Percentiles rank a stretch among this genome's conserved stretches.
Conservation (phyloP, 2,888 invertebrate species). For the Gerris lacustris region DNA sequence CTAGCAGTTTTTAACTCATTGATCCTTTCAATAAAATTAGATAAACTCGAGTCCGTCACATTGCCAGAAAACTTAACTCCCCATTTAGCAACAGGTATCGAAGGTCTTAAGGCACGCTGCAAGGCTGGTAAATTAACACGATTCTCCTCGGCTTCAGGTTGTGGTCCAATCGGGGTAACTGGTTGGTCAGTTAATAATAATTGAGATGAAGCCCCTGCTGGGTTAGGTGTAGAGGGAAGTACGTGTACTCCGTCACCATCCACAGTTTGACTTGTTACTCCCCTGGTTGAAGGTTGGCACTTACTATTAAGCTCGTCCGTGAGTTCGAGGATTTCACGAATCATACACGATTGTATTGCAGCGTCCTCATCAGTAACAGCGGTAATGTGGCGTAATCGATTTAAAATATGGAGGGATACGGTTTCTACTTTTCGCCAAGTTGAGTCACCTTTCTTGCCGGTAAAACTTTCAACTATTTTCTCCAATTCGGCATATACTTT, state of each 20-base stretch:
- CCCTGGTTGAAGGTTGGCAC: too few species aligned
- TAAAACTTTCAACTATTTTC: not conserved
- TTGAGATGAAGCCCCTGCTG: not conserved
- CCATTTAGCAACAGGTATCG: conserved; percentile 21
- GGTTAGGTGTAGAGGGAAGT: not conserved
- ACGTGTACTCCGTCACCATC: not conserved
- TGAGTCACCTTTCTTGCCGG: not conserved
- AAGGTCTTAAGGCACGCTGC: not conserved
- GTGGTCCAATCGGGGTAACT: too few species aligned
- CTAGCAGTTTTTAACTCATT: conserved; percentile 27
- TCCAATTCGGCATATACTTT: not conserved
- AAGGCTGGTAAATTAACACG: not conserved
- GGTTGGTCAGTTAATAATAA: too few species aligned
- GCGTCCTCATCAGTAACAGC: not conserved
- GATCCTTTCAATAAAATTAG: conserved; percentile 26
- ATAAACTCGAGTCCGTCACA: too few species aligned
- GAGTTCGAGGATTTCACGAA: not conserved
- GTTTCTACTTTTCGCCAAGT: not conserved
- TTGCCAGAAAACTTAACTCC: conserved; percentile 24
- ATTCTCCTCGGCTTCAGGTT: too few species aligned
- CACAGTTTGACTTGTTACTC: too few species aligned
- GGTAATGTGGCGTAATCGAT: not conserved
- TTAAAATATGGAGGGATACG: not conserved
- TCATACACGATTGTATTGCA: not conserved
- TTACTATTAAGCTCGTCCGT: not conserved